A percentile compares a stretch with the other conserved stretches of the same genome.
Evolutionary conservation across 2,888 invertebrate genomes (phyloP).

Genomic region (Netelia fuscicornis): DNA sequence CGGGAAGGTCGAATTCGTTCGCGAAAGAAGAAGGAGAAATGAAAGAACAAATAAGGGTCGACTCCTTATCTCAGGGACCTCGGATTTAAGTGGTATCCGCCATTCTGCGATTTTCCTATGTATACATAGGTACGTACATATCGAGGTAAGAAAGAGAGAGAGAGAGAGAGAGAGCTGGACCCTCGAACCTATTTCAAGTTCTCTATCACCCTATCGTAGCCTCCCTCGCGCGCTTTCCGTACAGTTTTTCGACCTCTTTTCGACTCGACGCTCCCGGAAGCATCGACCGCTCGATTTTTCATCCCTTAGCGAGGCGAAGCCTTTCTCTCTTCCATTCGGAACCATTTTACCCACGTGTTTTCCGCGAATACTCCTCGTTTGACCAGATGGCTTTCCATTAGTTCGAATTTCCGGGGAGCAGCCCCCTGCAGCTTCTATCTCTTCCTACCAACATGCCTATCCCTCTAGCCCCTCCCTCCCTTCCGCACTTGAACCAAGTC

Average conservation of each 20-base stretch:
- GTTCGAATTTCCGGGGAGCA: conserved; percentile 43
- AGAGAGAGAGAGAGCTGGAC: conserved; percentile 23
- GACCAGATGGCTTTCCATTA: conserved; percentile 53
- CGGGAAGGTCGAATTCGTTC: conserved; percentile 1
- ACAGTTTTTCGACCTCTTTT: conserved; percentile 35
- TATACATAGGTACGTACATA: conserved; percentile 14
- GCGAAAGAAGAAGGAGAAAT: conserved; percentile 11
- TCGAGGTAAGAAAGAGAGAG: background rate
- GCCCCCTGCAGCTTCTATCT: background rate
- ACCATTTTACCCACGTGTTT: conserved; percentile 29
- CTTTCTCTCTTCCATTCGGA: conserved; percentile 7
- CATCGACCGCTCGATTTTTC: conserved; percentile 56
- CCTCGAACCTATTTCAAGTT: conserved; percentile 48
- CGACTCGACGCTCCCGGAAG: conserved; percentile 1
- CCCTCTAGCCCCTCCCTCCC: background rate
- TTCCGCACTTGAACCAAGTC: background rate
- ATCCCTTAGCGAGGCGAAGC: conserved; percentile 27
- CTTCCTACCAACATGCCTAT: no score
- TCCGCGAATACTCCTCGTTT: conserved; percentile 50
- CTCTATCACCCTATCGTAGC: conserved; percentile 40
- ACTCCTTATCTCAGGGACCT: conserved; percentile 61
- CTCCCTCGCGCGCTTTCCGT: conserved; percentile 22
- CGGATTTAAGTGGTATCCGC: conserved; percentile 50
- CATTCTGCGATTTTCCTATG: conserved; percentile 55
- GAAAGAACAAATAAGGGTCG: conserved; percentile 68